Conservation (phyloP, 2,797 vertebrate species). For the Molossus molossus region DNA sequence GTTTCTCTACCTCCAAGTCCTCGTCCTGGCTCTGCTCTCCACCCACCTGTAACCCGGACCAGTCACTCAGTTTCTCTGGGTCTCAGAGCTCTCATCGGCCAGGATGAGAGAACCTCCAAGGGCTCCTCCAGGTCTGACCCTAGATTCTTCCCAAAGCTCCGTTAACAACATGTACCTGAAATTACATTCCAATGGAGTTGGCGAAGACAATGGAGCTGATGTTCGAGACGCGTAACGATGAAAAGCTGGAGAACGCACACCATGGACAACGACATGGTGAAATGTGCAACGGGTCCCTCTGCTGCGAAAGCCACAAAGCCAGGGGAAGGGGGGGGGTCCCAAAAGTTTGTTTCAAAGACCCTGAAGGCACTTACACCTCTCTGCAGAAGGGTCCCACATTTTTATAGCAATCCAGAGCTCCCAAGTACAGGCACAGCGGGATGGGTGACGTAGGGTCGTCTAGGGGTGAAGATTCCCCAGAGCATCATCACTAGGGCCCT, state of each 20-base stretch:
- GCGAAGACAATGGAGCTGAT: neutral
- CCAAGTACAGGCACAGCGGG: rapidly evolving
- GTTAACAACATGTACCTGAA: constrained; percentile 45
- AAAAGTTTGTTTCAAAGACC: neutral
- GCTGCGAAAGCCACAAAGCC: neutral
- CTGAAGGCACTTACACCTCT: rapidly evolving
- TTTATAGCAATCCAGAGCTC: neutral
- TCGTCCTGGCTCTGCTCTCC: neutral
- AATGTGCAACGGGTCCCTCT: rapidly evolving
- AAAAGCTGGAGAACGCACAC: neutral
- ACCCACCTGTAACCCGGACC: neutral
- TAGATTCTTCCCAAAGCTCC: constrained; percentile 39
- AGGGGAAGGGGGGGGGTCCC: neutral
- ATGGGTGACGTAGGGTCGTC: rapidly evolving
- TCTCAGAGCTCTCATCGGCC: neutral
- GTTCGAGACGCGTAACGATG: neutral
- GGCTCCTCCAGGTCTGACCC: constrained; percentile 19
- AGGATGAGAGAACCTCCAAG: neutral
- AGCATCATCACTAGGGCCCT: neutral
- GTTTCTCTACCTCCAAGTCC: neutral
- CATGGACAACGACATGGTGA: neutral
- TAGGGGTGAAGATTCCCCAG: neutral
- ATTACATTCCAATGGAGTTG: constrained; percentile 15
- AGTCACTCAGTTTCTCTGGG: neutral
- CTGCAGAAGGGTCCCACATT: neutral